Evolutionary conservation across 2,888 invertebrate genomes (phyloP).

Genomic region (Eledona agricola): DNA sequence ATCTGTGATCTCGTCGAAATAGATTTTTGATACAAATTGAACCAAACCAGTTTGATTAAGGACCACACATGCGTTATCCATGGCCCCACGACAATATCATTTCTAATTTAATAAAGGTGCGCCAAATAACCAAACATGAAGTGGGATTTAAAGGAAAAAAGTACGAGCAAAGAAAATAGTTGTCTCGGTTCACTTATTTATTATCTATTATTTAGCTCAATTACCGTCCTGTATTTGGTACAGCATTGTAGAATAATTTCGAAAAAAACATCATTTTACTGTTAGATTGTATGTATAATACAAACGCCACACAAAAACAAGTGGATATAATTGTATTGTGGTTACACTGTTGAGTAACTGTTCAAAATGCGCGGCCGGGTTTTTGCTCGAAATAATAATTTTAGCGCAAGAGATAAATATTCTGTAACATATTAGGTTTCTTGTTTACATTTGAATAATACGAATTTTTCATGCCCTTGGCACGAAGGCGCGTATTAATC

Average conservation of each 20-base stretch:
- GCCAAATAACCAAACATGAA: constrained; percentile 1
- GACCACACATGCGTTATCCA: constrained; percentile 40
- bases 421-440: constrained; percentile 29
- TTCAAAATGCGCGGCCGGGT: constrained; percentile 31
- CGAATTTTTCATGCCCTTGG: constrained; percentile 11
- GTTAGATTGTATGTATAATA: constrained; percentile 38
- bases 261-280: constrained; percentile 32
- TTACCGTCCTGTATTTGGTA: constrained; percentile 29
- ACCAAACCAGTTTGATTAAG: constrained; percentile 41
- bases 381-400: constrained; percentile 30
- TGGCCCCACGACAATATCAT: constrained; percentile 6
- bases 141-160: constrained; percentile 11
- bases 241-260: constrained; percentile 27
- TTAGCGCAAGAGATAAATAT: constrained; percentile 32
- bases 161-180: constrained; percentile 11
- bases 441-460: constrained; percentile 12
- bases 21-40: constrained; percentile 30
- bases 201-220: constrained; percentile 35
- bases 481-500: too few relatives aligned
- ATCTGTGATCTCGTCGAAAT: constrained; percentile 31
- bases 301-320: constrained; percentile 35
- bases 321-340: constrained; percentile 39
- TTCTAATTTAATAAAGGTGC: constrained; percentile 14
- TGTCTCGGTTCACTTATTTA: constrained; percentile 30
- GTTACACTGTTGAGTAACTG: constrained; percentile 39